These are phyloP conservation scores for Pipistrellus pipistrellus DNA, from an alignment of 2,797 vertebrate genomes.

Conservation along the genomic window DNA sequence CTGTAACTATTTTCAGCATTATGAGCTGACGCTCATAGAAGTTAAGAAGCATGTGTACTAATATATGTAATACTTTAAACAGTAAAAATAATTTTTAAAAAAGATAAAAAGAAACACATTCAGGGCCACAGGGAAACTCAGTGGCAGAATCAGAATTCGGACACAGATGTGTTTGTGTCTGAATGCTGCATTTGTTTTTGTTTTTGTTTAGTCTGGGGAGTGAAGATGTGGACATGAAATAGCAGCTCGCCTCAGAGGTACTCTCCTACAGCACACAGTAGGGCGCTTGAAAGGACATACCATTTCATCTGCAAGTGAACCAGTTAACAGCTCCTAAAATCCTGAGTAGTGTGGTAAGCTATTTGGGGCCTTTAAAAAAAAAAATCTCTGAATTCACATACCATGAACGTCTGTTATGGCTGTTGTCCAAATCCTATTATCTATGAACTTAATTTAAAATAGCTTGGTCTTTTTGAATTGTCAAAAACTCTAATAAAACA, in stretches of 20 bases:
- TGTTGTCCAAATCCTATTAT: conserved; percentile 71
- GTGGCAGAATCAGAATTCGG: neutral
- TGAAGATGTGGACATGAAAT: neutral
- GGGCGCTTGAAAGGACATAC: neutral
- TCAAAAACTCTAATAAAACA: conserved; percentile 73
- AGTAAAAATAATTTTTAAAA: too few relatives aligned
- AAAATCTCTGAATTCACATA: neutral
- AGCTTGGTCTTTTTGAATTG: conserved; percentile 55
- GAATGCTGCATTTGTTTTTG: neutral
- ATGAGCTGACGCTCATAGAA: neutral
- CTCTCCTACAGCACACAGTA: neutral
- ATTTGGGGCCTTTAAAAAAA: conserved; percentile 41
- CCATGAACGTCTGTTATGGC: neutral
- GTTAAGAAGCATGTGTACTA: too few relatives aligned
- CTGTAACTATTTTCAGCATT: neutral
- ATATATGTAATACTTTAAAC: too few relatives aligned
- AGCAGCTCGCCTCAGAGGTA: neutral
- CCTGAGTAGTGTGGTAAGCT: conserved; percentile 14
- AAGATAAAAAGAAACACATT: neutral
- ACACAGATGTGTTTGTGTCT: conserved; percentile 5
- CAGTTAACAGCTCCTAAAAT: neutral
- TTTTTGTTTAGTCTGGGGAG: neutral
- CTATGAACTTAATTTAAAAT: conserved; percentile 72
- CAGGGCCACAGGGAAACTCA: neutral
- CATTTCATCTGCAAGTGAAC: neutral